Evolutionary conservation across 1,140 invertebrate species (phyloP).

Genomic region (Eumaeus atala): DNA sequence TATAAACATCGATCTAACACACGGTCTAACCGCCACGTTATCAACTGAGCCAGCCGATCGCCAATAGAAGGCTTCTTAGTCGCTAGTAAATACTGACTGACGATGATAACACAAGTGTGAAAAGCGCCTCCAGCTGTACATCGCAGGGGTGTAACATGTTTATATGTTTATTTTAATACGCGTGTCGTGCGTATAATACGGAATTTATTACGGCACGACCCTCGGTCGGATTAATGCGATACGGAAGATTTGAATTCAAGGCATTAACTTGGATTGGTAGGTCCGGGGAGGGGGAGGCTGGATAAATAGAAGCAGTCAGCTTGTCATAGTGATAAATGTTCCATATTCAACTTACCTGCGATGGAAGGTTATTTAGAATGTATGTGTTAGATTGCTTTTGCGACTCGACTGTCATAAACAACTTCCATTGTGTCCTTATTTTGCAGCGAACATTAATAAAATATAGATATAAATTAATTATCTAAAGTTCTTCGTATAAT

Average conservation of each 20-base stretch:
- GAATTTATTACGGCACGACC: slow-evolving; percentile 70
- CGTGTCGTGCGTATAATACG: slow-evolving; percentile 71
- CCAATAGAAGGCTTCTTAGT: no score
- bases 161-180: slow-evolving; percentile 74
- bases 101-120: slow-evolving; percentile 2
- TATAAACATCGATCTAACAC: no score
- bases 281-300: slow-evolving; percentile 25
- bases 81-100: no score
- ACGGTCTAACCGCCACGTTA: no score
- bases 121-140: slow-evolving; percentile 37
- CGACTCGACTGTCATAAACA: slow-evolving; percentile 3
- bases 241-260: slow-evolving; percentile 71
- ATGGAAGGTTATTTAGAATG: slow-evolving; percentile 12
- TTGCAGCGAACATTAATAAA: not conserved
- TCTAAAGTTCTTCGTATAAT: no score
- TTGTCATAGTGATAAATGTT: slow-evolving; percentile 49
- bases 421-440: not conserved
- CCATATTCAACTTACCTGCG: slow-evolving; percentile 32
- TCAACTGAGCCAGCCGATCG: no score
- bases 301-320: slow-evolving; percentile 36
- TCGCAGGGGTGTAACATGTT: slow-evolving; percentile 66
- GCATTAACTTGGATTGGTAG: slow-evolving; percentile 69
- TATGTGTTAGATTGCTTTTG: slow-evolving; percentile 3
- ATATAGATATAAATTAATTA: no score
- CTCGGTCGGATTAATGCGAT: slow-evolving; percentile 68